Conservation (phyloP, 2,113 vertebrate genomes). For the Ochotona princeps region DNA sequence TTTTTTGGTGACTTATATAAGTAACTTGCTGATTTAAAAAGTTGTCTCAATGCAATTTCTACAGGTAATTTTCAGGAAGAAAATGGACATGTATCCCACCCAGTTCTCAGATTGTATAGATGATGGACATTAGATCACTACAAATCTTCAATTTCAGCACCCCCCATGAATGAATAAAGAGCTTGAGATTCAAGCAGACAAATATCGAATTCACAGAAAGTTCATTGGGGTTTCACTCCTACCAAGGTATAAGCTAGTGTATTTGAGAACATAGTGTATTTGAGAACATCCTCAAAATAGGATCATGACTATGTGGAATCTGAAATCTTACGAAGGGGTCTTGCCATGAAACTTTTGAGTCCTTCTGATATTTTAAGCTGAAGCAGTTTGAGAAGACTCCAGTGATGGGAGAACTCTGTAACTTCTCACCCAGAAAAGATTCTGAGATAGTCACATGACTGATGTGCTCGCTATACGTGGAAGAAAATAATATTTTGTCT, state of each 20-base stretch:
- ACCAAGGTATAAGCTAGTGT: background rate
- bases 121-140: background rate
- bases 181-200: background rate
- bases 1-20: constrained; percentile 49
- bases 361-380: background rate
- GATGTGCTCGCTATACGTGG: rapidly evolving
- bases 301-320: rapidly evolving
- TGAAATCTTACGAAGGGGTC: no score
- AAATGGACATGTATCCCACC: background rate
- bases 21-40: constrained; percentile 26
- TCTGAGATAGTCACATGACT: background rate
- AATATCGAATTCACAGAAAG: background rate
- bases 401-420: background rate
- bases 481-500: no score
- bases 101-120: background rate
- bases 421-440: background rate
- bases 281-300: background rate
- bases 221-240: background rate
- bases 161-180: background rate
- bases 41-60: background rate
- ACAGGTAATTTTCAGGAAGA: constrained; percentile 39
- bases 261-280: background rate
- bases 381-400: background rate
- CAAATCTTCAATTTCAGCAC: background rate
- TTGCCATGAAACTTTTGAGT: no score